Evolutionary conservation across 1,140 invertebrate species (phyloP), one percentile per base, ranked within the genome.

Genomic region (Papilio polytes): DNA sequence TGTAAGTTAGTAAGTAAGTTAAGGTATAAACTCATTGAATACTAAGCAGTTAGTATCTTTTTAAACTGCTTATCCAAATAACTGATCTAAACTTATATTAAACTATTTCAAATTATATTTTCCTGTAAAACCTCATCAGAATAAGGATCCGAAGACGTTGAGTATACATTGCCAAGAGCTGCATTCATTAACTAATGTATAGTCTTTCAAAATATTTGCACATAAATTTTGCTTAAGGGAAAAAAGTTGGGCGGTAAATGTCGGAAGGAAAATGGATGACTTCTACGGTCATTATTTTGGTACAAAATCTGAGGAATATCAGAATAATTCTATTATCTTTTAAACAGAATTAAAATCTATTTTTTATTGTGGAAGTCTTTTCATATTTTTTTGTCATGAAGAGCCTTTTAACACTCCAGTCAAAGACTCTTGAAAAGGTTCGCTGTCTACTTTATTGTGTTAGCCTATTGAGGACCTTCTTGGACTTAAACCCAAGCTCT

Each of bases 101-200:
- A n/a, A 18, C 51, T 18, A n/a, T 53, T 53, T 1, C 48, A 3
- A 51, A 1, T 51, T 51, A 13, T 7, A 15, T 53, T n/a, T 53
- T 53, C 1, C n/a, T 15, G 51, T 53, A 66, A 10, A 31, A 31
- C 13, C 63, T 22, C 2, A 77, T 59, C 86, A 87, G 89, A 91
- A 91, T 91, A 90, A 78, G 87, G 83, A 78, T 66, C 66, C 63
- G 18, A 86, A 90, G 86, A 89, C 80, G 84, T 86, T 87, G 81
- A 82, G 88, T 88, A 90, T 84, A 91, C 87, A 87, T 83, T 87
- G 86, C 85, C 85, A 89, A 86, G 87, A 88, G 87, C 88, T 91
- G 91, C 90, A 92, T 92, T 92, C 89, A 92, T 92, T 92, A 92
- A 91, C 91, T 91, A 92, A 92, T 92, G 89, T 92, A 92, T 91